A percentile compares a stretch with the other conserved stretches of the same genome.
Conservation (phyloP, 2,113 vertebrate species). For the Gopherus flavomarginatus region DNA sequence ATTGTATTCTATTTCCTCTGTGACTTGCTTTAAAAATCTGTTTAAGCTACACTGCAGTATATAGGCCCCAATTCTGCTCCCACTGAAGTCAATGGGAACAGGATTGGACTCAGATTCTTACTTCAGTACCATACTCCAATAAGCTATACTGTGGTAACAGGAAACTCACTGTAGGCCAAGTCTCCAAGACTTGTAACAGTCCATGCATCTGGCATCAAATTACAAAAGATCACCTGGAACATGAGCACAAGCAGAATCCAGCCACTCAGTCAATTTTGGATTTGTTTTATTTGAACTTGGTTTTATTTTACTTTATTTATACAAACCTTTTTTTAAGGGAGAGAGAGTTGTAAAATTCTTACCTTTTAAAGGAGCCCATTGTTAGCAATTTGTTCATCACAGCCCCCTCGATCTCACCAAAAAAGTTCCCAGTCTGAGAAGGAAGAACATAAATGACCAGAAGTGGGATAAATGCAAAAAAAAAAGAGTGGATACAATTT, state of each 20-base stretch:
- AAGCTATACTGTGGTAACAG: slow-evolving; percentile 15
- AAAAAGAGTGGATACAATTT: slow-evolving; percentile 42
- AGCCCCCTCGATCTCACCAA: slow-evolving; percentile 95
- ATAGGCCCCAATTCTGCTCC: not conserved
- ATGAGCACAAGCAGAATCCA: not conserved
- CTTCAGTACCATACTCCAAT: not conserved
- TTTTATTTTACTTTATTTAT: slow-evolving; percentile 53
- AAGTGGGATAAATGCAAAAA: slow-evolving; percentile 28
- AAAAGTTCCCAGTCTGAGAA: slow-evolving; percentile 93
- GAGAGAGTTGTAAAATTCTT: slow-evolving; percentile 62
- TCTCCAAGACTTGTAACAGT: not conserved
- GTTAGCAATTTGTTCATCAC: slow-evolving; percentile 97
- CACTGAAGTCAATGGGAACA: not conserved
- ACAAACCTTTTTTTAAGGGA: slow-evolving; percentile 14
- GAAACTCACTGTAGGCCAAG: slow-evolving; percentile 21
- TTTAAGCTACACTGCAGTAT: not conserved
- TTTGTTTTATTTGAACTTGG: slow-evolving; percentile 28
- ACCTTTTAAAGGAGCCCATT: slow-evolving; percentile 99
- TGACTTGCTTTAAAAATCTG: not conserved
- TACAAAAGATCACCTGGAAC: slow-evolving; percentile 6
- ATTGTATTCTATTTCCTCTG: not conserved
- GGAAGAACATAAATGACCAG: slow-evolving; percentile 59
- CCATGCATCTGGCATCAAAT: not conserved
- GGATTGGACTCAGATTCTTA: not conserved
- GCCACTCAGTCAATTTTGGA: not conserved